Evolutionary conservation across 1,140 invertebrate genomes (phyloP), one percentile per base, ranked within the genome.

Genomic region (Zaprionus taronus): DNA sequence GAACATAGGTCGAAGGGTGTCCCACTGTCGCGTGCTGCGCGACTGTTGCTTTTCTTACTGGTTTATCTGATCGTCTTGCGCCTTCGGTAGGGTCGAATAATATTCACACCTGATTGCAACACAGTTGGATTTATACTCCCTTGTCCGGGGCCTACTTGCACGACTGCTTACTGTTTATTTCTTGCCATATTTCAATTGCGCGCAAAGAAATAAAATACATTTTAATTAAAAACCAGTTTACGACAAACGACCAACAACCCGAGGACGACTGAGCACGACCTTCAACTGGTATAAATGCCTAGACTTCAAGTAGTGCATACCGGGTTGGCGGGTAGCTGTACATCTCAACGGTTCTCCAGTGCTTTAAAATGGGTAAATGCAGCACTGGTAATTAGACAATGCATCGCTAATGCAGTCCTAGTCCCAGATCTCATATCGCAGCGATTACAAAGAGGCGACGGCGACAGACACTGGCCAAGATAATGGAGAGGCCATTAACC

Each of bases 151-250:
- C 17, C 17, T 51, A 14, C 20, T 51, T 14, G 41, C 58, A 80
- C 77, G 77, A 73, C 72, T 69, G 41, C 24, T 44, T 51, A 60
- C 41, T 71, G 36, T 28, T n/a, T 36, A 15, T 51, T 64, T 49
- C 15, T 41, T 38, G 31, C 41, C 41, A 47, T 44, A 17, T 44
- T 44, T 44, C 2, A 44, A 17, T 22, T 51, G 47, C 63, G 41
- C 41, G 17, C 60, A 62, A 63, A 80, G 67, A 81, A 73, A 72
- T 76, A 28, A 81, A 85, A 87, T 62, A 71, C 81, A 51, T 63
- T 81, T 81, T 89, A 90, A 89, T 89, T 89, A 74, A 90, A 89
- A 89, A 89, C 84, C 81, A 79, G 84, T 89, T 89, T 89, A 47
- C 41, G 60, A 22, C 22, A 71, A 34, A 51, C 55, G 47, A 47